Percentiles rank a stretch among this genome's conserved stretches.
These are phyloP conservation scores for Cerceris ruficornis DNA, from an alignment of 2,888 invertebrate genomes.

Conservation along the genomic window DNA sequence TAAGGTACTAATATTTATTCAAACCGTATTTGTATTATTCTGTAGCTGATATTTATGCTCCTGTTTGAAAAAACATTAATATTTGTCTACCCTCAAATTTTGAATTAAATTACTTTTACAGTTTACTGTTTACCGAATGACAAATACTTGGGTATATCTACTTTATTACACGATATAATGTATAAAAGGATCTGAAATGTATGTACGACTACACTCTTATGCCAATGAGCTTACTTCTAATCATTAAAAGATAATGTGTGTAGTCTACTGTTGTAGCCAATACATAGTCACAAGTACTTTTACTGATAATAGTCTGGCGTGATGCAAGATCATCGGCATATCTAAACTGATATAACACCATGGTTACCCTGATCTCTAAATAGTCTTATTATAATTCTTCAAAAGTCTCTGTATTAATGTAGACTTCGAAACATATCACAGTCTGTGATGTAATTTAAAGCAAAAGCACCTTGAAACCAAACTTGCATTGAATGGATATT, in stretches of 20 bases:
- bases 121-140: no score
- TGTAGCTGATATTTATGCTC: no score
- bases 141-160: no score
- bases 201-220: conserved; percentile 8
- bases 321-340: conserved; percentile 48
- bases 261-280: conserved; percentile 20
- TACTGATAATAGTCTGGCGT: conserved; percentile 52
- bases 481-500: not conserved
- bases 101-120: no score
- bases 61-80: no score
- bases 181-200: not conserved
- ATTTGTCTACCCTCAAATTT: no score
- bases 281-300: conserved; percentile 19
- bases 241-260: conserved; percentile 20
- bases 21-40: no score
- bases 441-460: not conserved
- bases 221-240: conserved; percentile 24
- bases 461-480: not conserved
- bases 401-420: not conserved
- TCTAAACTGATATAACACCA: conserved; percentile 51
- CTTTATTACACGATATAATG: no score
- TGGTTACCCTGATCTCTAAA: conserved; percentile 3
- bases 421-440: not conserved
- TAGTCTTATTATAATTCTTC: conserved; percentile 29
- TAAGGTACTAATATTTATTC: no score